Percentiles rank a stretch among this genome's conserved stretches.
These are phyloP conservation scores for Melanerpes aurifrons DNA, from an alignment of 2,113 vertebrate genomes.

Conservation along the genomic window DNA sequence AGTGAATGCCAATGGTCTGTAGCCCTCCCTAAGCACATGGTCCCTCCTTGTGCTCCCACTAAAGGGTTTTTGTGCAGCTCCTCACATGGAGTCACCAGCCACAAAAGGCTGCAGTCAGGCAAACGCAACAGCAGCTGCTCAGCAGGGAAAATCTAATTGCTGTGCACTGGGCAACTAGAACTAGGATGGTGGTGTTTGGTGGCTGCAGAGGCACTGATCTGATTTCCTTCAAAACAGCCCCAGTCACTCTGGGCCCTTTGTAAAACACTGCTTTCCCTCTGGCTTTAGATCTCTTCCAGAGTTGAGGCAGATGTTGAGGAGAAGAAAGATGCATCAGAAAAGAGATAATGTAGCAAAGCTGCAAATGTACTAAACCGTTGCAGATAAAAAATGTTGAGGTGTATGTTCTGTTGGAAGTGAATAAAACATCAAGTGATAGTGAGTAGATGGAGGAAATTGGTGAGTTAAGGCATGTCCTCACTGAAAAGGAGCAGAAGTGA, in stretches of 20 bases:
- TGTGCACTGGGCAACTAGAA: neutral
- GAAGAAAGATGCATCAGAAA: neutral
- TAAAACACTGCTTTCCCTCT: neutral
- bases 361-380: neutral
- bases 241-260: neutral
- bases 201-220: neutral
- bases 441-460: neutral
- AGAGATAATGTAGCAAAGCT: neutral
- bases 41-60: neutral
- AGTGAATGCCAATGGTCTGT: neutral
- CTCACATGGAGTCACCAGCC: neutral
- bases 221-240: neutral
- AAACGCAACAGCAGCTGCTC: neutral
- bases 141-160: neutral
- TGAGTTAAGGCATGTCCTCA: neutral
- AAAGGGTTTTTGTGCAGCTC: neutral
- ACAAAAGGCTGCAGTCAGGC: neutral
- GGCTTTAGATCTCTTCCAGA: neutral
- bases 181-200: neutral
- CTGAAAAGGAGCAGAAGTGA: neutral
- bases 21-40: neutral
- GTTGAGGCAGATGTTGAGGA: neutral
- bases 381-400: neutral
- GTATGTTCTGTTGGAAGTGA: neutral
- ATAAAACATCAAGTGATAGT: neutral